phyloP scores from a whole-genome alignment of 2,888 invertebrate genomes.

The Tetragnatha montana region DNA sequence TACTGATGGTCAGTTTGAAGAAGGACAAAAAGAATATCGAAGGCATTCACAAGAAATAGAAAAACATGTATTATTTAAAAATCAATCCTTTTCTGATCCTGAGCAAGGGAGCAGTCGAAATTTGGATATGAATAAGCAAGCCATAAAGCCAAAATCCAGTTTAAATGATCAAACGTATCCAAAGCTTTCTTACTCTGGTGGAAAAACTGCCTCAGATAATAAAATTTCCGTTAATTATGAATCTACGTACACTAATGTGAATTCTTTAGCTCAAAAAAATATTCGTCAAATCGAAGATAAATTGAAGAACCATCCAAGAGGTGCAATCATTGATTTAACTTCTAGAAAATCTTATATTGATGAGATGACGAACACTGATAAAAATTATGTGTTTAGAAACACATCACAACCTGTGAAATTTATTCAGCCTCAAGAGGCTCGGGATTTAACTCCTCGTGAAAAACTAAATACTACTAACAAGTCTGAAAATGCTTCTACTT shows the following conservation, averaged over 20 bases:
- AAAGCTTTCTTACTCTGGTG: constrained; percentile 49
- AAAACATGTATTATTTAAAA: constrained; percentile 52
- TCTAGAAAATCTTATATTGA: constrained; percentile 71
- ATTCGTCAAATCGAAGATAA: constrained; percentile 69
- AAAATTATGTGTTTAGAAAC: constrained; percentile 57
- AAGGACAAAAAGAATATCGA: constrained; percentile 40
- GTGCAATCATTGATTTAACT: constrained; percentile 71
- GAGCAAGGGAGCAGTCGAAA: constrained; percentile 48
- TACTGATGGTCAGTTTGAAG: constrained; percentile 47
- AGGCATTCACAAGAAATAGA: constrained; percentile 58
- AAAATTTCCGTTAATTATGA: constrained; percentile 47
- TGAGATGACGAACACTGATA: constrained; percentile 43
- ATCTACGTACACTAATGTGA: constrained; percentile 63
- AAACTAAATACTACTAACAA: constrained; percentile 20
- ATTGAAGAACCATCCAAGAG: constrained; percentile 68
- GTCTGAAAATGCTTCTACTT: constrained; percentile 2
- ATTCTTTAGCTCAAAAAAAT: constrained; percentile 67
- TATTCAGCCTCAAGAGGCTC: constrained; percentile 49
- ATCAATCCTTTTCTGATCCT: constrained; percentile 64
- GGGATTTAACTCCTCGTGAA: constrained; percentile 51
- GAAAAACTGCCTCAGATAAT: constrained; percentile 50
- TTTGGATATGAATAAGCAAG: constrained; percentile 43
- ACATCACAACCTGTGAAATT: constrained; percentile 58
- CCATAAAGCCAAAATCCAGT: constrained; percentile 50
- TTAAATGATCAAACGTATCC: constrained; percentile 62